phyloP scores from a whole-genome alignment of 2,888 invertebrate species.

The Gryllus longicercus region DNA sequence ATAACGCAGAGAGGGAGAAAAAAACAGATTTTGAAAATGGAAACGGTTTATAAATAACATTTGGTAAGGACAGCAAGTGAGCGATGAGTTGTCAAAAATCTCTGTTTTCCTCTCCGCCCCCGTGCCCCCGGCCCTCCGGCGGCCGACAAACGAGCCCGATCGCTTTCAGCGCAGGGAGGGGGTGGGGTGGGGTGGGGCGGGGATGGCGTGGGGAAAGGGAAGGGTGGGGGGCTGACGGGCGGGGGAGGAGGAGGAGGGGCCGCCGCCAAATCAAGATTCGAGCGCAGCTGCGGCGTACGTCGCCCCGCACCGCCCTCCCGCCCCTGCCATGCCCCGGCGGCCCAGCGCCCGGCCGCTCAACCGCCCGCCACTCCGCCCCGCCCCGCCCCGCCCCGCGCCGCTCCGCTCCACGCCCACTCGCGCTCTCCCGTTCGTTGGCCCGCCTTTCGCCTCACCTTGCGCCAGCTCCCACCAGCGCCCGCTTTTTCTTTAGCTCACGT shows the following conservation, averaged over 20 bases:
- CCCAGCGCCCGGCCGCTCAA: too few species aligned
- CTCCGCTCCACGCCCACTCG: too few species aligned
- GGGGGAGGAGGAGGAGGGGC: too few species aligned
- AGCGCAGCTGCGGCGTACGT: background rate
- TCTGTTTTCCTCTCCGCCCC: background rate
- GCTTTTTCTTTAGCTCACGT: too few species aligned
- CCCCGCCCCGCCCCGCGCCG: too few species aligned
- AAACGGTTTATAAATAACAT: slow-evolving; percentile 26
- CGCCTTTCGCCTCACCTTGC: too few species aligned
- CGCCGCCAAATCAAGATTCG: background rate
- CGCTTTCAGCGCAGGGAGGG: background rate
- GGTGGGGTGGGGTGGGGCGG: too few species aligned
- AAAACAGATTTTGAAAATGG: slow-evolving; percentile 21
- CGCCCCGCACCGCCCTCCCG: background rate
- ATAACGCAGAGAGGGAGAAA: background rate
- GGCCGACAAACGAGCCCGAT: background rate
- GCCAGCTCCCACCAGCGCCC: too few species aligned
- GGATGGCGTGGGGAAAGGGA: too few species aligned
- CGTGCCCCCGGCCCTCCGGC: background rate
- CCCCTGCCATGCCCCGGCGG: background rate
- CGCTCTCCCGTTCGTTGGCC: too few species aligned
- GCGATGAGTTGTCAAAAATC: slow-evolving; percentile 26
- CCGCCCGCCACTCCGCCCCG: too few species aligned
- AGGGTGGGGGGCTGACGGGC: too few species aligned
- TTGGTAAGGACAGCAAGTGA: slow-evolving; percentile 25